A percentile compares a stretch with the other conserved stretches of the same genome.
Conservation (phyloP, 2,113 vertebrate genomes). For the Odocoileus hemionus region DNA sequence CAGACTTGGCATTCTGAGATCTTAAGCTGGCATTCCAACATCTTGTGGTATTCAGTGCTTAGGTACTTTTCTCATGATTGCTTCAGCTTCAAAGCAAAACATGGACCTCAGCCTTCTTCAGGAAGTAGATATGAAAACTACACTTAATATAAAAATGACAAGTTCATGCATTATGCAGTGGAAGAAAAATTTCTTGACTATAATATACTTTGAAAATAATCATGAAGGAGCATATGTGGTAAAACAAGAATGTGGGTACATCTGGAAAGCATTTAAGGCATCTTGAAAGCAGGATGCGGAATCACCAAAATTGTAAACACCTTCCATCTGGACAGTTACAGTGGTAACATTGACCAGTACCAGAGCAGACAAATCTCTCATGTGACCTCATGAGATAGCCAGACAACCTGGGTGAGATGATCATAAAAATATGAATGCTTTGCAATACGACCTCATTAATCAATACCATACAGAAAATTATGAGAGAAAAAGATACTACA, state of each 20-base stretch:
- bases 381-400: background rate
- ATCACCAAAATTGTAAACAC: slow-evolving; percentile 55
- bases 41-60: background rate
- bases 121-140: slow-evolving; percentile 44
- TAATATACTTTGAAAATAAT: slow-evolving; percentile 68
- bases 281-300: slow-evolving; percentile 61
- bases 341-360: slow-evolving; percentile 17
- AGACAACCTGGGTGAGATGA: background rate
- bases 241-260: slow-evolving; percentile 59
- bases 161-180: slow-evolving; percentile 65
- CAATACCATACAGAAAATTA: background rate
- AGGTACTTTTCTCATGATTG: slow-evolving; percentile 34
- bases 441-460: background rate
- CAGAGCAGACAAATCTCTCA: background rate
- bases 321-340: slow-evolving; percentile 9
- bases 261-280: slow-evolving; percentile 72
- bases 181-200: slow-evolving; percentile 60
- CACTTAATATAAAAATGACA: slow-evolving; percentile 56
- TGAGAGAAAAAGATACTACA: background rate
- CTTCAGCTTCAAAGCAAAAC: slow-evolving; percentile 56
- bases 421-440: background rate
- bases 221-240: slow-evolving; percentile 43
- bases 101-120: background rate
- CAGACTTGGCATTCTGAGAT: background rate
- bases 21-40: background rate